Evolutionary conservation across 2,797 vertebrate species (phyloP).

Genomic region (Sebastes glaucus): DNA sequence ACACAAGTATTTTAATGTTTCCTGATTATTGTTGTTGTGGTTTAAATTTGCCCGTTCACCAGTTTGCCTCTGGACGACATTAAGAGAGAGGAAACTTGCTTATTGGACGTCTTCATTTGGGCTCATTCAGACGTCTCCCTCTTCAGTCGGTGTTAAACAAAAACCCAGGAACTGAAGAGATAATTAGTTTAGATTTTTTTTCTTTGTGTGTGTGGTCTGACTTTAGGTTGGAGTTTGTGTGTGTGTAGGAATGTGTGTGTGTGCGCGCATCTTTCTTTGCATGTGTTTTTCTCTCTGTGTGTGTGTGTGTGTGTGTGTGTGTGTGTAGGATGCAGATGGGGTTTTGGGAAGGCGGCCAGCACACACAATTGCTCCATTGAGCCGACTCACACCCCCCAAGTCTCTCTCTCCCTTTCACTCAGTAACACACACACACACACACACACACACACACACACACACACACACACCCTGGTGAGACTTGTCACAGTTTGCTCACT

Average conservation of each 20-base stretch:
- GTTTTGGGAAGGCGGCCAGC: conserved; percentile 62
- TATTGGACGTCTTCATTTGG: background rate
- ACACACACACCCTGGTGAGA: conserved; percentile 57
- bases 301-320: conserved; percentile 12
- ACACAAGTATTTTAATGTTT: background rate
- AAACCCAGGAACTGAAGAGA: conserved; percentile 7
- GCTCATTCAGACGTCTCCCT: background rate
- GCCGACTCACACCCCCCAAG: conserved; percentile 38
- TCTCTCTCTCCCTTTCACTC: background rate
- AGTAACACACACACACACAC: background rate
- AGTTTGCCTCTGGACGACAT: background rate
- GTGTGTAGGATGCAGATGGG: conserved; percentile 68
- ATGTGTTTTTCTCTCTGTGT: background rate
- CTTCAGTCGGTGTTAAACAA: background rate
- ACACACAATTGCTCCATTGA: conserved; percentile 79
- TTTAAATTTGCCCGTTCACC: background rate
- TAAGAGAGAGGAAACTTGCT: background rate
- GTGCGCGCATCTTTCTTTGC: background rate
- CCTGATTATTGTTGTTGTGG: background rate
- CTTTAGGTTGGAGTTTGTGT: background rate
- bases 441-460: conserved; percentile 1
- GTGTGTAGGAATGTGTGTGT: background rate
- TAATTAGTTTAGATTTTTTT: conserved; percentile 19
- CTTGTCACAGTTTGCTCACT: conserved; percentile 74
- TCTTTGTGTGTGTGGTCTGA: background rate